A percentile compares a stretch with the other conserved stretches of the same genome.
phyloP scores from a whole-genome alignment of 1,140 invertebrate genomes.

The Bombus waltoni region DNA sequence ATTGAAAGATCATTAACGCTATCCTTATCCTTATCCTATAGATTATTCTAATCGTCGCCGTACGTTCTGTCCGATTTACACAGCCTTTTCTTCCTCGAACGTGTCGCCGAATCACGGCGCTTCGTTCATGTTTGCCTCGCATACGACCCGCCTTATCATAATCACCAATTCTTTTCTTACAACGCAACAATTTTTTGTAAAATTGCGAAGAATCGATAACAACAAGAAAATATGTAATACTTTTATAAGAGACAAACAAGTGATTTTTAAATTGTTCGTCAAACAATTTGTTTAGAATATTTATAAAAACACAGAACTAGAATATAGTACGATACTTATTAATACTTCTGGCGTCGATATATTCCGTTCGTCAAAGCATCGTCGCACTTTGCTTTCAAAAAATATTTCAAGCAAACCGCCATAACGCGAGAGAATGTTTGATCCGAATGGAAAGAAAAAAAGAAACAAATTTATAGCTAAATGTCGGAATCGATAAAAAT shows the following conservation, averaged over 20 bases:
- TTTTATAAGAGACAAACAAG: fast-evolving
- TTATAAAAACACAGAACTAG: background rate
- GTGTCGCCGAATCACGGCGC: background rate
- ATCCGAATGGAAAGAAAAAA: background rate
- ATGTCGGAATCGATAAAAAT: background rate
- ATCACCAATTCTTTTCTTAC: no score
- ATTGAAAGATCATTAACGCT: background rate
- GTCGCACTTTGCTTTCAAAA: background rate
- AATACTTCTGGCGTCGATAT: background rate
- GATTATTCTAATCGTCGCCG: slow-evolving; percentile 23
- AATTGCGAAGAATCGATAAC: background rate
- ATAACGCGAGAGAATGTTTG: fast-evolving
- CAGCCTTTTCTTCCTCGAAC: slow-evolving; percentile 32
- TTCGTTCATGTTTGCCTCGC: background rate
- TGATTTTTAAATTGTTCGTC: fast-evolving
- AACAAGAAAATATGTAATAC: background rate
- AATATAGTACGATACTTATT: background rate
- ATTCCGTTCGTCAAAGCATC: no score
- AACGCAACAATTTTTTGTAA: background rate
- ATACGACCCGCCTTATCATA: background rate
- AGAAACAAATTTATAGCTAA: no score
- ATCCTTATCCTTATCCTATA: slow-evolving; percentile 1
- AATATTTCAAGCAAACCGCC: background rate
- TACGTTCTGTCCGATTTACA: background rate
- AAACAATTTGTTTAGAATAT: no score